phyloP scores from a whole-genome alignment of 2,113 vertebrate genomes.

The Microcebus murinus region DNA sequence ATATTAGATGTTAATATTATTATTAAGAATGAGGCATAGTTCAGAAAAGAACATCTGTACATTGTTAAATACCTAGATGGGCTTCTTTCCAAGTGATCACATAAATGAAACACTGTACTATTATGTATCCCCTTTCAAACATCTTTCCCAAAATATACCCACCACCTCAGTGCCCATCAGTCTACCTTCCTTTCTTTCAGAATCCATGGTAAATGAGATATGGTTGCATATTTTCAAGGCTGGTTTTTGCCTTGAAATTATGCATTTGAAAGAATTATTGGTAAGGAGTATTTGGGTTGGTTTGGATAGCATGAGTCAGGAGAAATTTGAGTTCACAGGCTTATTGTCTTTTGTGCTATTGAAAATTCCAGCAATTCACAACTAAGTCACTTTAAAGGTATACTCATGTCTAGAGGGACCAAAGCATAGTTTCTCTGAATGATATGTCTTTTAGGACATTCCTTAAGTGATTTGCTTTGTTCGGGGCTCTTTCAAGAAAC shows the following conservation, averaged over 20 bases:
- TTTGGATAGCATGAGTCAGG: conserved; percentile 57
- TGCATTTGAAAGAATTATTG: conserved; percentile 32
- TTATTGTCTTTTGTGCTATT: conserved; percentile 58
- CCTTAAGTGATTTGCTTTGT: conserved; percentile 71
- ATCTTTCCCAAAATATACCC: neutral
- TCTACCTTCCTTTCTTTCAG: neutral
- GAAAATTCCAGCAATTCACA: conserved; percentile 59
- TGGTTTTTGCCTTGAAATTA: conserved; percentile 45
- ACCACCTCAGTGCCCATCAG: neutral
- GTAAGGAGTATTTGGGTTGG: conserved; percentile 14
- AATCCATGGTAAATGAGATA: neutral
- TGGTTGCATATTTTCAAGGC: neutral
- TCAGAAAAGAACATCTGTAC: neutral
- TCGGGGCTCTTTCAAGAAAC: conserved; percentile 73
- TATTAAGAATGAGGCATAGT: neutral
- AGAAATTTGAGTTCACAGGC: conserved; percentile 68
- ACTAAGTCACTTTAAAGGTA: conserved; percentile 67
- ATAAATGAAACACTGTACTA: neutral
- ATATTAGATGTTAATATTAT: neutral
- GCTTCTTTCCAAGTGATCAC: neutral
- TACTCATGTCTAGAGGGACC: conserved; percentile 47
- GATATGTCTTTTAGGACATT: conserved; percentile 65
- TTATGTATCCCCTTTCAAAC: neutral
- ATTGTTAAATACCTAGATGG: neutral
- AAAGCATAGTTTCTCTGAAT: conserved; percentile 66